Evolutionary conservation across 2,113 vertebrate genomes (phyloP), one percentile per base, ranked within the genome.

Genomic region (Myiozetetes cayanensis): DNA sequence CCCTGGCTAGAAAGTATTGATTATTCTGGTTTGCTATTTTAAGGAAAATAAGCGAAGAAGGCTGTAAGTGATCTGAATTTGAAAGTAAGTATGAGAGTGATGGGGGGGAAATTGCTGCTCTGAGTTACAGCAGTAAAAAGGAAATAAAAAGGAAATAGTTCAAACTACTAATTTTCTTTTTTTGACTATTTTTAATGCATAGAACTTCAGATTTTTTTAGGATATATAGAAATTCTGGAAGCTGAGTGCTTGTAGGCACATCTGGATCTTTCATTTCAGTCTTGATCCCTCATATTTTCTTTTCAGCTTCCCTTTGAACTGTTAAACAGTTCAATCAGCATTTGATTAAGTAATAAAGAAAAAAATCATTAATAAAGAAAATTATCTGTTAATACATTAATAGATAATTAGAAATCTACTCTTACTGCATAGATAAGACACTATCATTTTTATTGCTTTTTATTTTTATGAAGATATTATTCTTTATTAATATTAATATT

Each of bases 261-360:
- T 1, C 27, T 28, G 74, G 20, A 19, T 28, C 25, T 55, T 66
- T 63, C 43, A 4, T 33, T 52, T 39, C 53, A 13, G 4, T 43
- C 49, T 39, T 5, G 1, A 44, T n/a, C 47, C 43, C 8, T 39
- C 14, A 0, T 3, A 2, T 50, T 68, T 74, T 16, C 56, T 87
- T 37, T 37, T 37, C 31, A 18, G 8, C 2, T 2, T 72, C 43
- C 44, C 31, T 80, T 47, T 43, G n/a, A 50, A 50, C 14, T 50
- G 50, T 52, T 52, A 16, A 52, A 16, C n/a, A 35, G 9, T 41
- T 41, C 39, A 22, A 16, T 22, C 37, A n/a, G n/a, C 14, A 37
- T 59, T 59, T 25, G 56, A 59, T 24, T 59, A 7, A 59, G 10
- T 59, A 59, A 59, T 59, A 31, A 55, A 55, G 18, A 56, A 35